Conservation (phyloP, 2,797 vertebrate species). For the Acrossocheilus fasciatus region DNA sequence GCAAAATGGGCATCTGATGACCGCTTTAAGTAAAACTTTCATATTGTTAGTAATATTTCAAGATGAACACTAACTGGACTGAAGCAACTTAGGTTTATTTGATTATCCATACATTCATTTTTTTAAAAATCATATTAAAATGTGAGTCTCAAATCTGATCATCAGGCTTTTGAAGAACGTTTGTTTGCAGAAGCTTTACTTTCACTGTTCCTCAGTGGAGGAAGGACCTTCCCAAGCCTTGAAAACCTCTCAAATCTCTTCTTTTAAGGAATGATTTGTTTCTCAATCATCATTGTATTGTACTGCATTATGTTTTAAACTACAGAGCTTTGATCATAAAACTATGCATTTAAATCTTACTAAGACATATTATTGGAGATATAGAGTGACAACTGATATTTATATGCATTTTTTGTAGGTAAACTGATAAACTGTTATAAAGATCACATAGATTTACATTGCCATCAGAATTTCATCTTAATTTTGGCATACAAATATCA, state of each 20-base stretch:
- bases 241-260: too few relatives aligned
- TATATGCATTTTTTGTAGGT: too few relatives aligned
- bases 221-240: too few relatives aligned
- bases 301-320: not conserved
- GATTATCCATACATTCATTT: not conserved
- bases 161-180: not conserved
- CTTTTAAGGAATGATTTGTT: not conserved
- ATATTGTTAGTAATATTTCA: not conserved
- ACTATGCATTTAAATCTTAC: not conserved
- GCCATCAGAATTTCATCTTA: not conserved
- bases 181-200: not conserved
- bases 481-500: not conserved
- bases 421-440: too few relatives aligned
- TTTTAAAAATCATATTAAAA: not conserved
- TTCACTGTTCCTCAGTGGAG: too few relatives aligned
- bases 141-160: not conserved
- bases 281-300: not conserved
- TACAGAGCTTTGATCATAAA: not conserved
- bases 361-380: too few relatives aligned
- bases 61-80: not conserved
- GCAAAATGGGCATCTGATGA: too few relatives aligned
- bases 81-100: not conserved
- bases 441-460: not conserved
- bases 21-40: not conserved
- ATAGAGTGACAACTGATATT: too few relatives aligned